phyloP scores from a whole-genome alignment of 2,113 vertebrate genomes.

The Urocolius indicus region DNA sequence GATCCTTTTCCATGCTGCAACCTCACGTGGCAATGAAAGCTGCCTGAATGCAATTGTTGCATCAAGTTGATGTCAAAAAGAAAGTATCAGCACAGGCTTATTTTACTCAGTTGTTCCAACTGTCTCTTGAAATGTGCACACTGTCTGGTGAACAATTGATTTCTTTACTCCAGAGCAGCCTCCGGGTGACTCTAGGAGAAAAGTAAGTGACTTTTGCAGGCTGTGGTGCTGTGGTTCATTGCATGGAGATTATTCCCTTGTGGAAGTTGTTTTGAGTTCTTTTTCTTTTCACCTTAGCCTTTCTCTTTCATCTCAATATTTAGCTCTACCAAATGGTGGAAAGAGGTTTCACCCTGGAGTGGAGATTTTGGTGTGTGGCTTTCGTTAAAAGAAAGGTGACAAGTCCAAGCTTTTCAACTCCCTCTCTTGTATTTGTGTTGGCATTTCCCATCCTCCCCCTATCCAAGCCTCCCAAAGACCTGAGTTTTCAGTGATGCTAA shows the following conservation, averaged over 20 bases:
- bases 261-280: constrained; percentile 32
- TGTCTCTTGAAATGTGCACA: constrained; percentile 66
- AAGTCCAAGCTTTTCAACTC: not conserved
- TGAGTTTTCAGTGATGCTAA: not conserved
- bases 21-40: not conserved
- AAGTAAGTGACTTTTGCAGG: constrained; percentile 91
- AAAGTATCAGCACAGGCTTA: not conserved
- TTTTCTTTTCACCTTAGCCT: constrained; percentile 58
- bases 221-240: constrained; percentile 80
- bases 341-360: constrained; percentile 80
- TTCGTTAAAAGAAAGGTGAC: not conserved
- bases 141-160: constrained; percentile 78
- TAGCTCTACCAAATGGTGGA: constrained; percentile 61
- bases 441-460: no score
- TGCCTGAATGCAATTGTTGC: not conserved
- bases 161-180: constrained; percentile 97
- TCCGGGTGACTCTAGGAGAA: constrained; percentile 96
- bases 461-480: not conserved
- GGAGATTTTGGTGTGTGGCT: constrained; percentile 58
- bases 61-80: not conserved
- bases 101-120: constrained; percentile 32
- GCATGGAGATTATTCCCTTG: constrained; percentile 81
- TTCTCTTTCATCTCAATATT: constrained; percentile 44
- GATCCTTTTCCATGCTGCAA: not conserved
- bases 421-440: not conserved